These are phyloP conservation scores for Selene dorsalis DNA, from an alignment of 2,797 vertebrate species.

Conservation along the genomic window DNA sequence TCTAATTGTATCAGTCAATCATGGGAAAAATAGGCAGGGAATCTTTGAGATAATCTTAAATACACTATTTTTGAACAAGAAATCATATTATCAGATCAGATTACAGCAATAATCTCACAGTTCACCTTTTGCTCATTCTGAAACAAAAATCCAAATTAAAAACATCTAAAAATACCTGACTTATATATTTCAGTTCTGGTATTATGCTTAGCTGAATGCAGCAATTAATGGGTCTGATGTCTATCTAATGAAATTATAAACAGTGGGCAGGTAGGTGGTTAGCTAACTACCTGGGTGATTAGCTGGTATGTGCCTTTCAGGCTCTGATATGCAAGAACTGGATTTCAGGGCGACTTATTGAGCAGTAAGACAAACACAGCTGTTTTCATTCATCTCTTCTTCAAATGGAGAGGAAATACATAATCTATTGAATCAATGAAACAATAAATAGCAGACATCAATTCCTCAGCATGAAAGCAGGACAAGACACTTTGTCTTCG, in stretches of 20 bases:
- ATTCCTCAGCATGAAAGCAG: background rate
- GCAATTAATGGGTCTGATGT: background rate
- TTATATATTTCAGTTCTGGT: background rate
- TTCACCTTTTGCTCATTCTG: conserved; percentile 1
- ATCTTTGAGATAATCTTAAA: conserved; percentile 22
- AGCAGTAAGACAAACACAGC: background rate
- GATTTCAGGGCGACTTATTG: background rate
- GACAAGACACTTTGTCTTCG: background rate
- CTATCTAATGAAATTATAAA: background rate
- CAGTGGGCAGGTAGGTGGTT: background rate
- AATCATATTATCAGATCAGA: background rate
- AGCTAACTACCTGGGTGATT: background rate
- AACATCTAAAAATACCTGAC: background rate
- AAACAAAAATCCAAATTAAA: background rate
- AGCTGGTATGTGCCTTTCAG: background rate
- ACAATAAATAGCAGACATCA: background rate
- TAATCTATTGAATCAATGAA: background rate
- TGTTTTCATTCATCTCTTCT: conserved; percentile 10
- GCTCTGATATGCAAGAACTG: background rate
- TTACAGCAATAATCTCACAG: background rate
- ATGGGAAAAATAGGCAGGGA: conserved; percentile 11
- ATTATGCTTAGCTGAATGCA: background rate
- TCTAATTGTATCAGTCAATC: conserved; percentile 32
- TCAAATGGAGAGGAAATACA: background rate
- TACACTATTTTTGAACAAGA: conserved; percentile 8